phyloP scores from a whole-genome alignment of 2,797 vertebrate genomes.

The Psittacula derbiana region DNA sequence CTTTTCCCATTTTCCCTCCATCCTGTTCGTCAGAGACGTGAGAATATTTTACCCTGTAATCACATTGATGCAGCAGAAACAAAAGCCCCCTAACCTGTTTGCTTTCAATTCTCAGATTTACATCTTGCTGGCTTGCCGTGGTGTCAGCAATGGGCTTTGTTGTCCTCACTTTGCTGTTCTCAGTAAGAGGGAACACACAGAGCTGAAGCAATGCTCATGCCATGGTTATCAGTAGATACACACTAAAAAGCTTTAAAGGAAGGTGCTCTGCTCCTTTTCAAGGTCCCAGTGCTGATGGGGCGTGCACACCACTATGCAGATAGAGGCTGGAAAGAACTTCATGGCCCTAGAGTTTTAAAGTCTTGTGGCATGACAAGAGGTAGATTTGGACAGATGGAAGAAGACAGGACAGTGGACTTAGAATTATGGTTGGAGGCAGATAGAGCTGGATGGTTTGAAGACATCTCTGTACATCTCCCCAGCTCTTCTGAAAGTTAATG shows the following conservation, averaged over 20 bases:
- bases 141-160: fast-evolving
- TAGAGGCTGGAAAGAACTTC: background rate
- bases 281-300: background rate
- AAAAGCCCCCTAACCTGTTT: background rate
- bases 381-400: background rate
- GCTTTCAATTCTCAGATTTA: background rate
- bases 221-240: fast-evolving
- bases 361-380: background rate
- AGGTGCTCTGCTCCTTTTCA: background rate
- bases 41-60: no score
- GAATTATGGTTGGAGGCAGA: background rate
- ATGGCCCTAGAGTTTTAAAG: background rate
- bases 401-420: background rate
- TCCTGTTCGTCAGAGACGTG: background rate
- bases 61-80: background rate
- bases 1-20: background rate
- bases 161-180: background rate
- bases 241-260: background rate
- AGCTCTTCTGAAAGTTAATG: background rate
- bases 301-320: fast-evolving
- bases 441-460: background rate
- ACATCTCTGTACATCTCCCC: background rate
- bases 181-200: fast-evolving
- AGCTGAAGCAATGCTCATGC: background rate
- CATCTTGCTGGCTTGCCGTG: background rate